These are phyloP conservation scores for Porites australiensis DNA, from an alignment of 64 coral and sea anemone species.

Conservation along the genomic window DNA sequence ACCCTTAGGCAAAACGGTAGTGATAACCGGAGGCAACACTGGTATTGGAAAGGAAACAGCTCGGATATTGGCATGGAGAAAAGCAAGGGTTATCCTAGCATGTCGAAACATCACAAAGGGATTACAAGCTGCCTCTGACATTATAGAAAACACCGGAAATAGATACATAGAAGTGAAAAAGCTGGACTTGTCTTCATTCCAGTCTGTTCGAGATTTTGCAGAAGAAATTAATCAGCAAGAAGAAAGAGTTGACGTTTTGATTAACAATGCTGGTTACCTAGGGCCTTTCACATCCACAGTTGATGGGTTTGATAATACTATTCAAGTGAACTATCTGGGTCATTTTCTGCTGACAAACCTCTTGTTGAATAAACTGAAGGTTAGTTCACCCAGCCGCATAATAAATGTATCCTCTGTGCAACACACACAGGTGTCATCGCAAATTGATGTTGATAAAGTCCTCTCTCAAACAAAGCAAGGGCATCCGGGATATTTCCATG, in stretches of 20 bases:
- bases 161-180: constrained; percentile 62
- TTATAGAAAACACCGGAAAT: constrained; percentile 74
- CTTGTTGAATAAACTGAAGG: constrained; percentile 71
- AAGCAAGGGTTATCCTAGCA: constrained; percentile 62
- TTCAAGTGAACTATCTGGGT: constrained; percentile 86
- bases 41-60: constrained; percentile 75
- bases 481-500: background rate
- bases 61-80: constrained; percentile 64
- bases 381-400: constrained; percentile 75
- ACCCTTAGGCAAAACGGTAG: constrained; percentile 62
- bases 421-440: constrained; percentile 18
- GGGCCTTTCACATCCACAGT: constrained; percentile 38
- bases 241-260: constrained; percentile 52
- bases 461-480: constrained; percentile 57
- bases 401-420: constrained; percentile 77
- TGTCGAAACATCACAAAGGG: constrained; percentile 65
- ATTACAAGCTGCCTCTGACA: constrained; percentile 66
- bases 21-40: constrained; percentile 68
- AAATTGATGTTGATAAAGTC: constrained; percentile 83
- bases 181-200: constrained; percentile 53
- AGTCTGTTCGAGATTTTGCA: constrained; percentile 62
- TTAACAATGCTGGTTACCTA: constrained; percentile 76
- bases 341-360: constrained; percentile 87
- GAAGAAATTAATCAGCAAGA: constrained; percentile 64
- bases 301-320: constrained; percentile 59